A percentile compares a stretch with the other conserved stretches of the same genome.
Conservation (phyloP, 2,113 vertebrate genomes). For the Fukomys damarensis region DNA sequence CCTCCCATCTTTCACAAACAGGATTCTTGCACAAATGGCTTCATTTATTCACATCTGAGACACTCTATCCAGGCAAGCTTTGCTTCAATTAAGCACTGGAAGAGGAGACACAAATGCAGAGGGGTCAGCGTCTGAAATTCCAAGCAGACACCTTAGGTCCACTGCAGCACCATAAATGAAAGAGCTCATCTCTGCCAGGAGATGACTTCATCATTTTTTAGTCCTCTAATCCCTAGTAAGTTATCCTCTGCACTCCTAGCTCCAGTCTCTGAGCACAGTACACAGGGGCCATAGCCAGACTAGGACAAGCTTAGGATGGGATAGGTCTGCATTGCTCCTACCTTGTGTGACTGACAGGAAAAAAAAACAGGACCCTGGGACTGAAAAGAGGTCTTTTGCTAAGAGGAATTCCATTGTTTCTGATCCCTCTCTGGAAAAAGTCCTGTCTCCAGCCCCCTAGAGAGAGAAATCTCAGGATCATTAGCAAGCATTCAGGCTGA, state of each 20-base stretch:
- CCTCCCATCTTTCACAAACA: slow-evolving; percentile 54
- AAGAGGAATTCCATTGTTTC: slow-evolving; percentile 74
- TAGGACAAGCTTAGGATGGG: background rate
- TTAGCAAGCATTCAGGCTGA: slow-evolving; percentile 78
- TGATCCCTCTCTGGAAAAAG: slow-evolving; percentile 71
- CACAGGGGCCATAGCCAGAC: background rate
- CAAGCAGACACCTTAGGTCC: background rate
- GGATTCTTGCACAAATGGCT: slow-evolving; percentile 56
- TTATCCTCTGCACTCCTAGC: background rate
- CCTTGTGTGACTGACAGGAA: slow-evolving; percentile 1
- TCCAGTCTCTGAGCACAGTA: slow-evolving; percentile 21
- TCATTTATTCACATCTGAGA: slow-evolving; percentile 63
- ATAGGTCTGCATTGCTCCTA: background rate
- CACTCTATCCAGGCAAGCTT: slow-evolving; percentile 54
- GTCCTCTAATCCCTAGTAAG: slow-evolving; percentile 25
- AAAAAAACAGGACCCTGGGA: slow-evolving; percentile 24
- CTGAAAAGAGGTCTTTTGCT: slow-evolving; percentile 43
- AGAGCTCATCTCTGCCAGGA: slow-evolving; percentile 47
- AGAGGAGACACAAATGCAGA: slow-evolving; percentile 67
- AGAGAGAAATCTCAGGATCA: slow-evolving; percentile 79
- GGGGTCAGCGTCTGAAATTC: slow-evolving; percentile 55
- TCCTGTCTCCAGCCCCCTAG: slow-evolving; percentile 60
- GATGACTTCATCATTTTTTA: slow-evolving; percentile 50
- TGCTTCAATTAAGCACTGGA: slow-evolving; percentile 62
- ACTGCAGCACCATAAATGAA: slow-evolving; percentile 8